phyloP scores from a whole-genome alignment of 2,888 invertebrate species.

The Drosophila helvetica region DNA sequence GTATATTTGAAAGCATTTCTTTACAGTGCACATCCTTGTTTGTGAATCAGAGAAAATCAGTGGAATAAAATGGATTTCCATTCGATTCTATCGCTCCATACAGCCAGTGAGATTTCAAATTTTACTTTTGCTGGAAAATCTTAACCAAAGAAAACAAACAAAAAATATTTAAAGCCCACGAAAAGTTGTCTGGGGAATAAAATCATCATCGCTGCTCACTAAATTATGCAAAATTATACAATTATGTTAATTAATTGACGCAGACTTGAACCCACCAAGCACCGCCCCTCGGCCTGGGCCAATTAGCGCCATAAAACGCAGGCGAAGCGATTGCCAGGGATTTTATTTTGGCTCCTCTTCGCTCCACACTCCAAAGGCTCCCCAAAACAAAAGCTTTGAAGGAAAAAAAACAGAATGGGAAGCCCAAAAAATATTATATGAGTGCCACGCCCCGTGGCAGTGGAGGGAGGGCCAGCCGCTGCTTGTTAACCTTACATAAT shows the following conservation, averaged over 20 bases:
- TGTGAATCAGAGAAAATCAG: neutral
- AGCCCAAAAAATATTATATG: slow-evolving; percentile 19
- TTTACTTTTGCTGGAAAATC: neutral
- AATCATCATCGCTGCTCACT: slow-evolving; percentile 46
- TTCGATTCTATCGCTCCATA: neutral
- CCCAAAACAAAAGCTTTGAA: neutral
- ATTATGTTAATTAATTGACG: slow-evolving; percentile 79
- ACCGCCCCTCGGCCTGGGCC: slow-evolving; percentile 44
- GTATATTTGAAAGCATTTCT: too few species aligned
- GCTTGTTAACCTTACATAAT: slow-evolving; percentile 73
- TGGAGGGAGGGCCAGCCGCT: slow-evolving; percentile 11
- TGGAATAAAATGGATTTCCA: neutral
- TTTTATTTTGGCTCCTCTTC: slow-evolving; percentile 50
- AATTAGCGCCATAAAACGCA: slow-evolving; percentile 77
- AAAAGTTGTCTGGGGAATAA: slow-evolving; percentile 10
- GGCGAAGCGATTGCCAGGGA: slow-evolving; percentile 60
- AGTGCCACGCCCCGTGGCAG: slow-evolving; percentile 35
- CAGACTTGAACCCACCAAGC: slow-evolving; percentile 20
- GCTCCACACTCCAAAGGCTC: slow-evolving; percentile 40
- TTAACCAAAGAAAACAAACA: slow-evolving; percentile 2
- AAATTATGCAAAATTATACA: slow-evolving; percentile 78
- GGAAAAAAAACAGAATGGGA: slow-evolving; percentile 9
- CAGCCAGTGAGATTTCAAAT: neutral
- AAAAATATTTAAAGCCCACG: slow-evolving; percentile 15
- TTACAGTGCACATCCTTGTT: too few species aligned